Evolutionary conservation across 2,888 invertebrate species (phyloP).

Genomic region (Alsophila aescularia): DNA sequence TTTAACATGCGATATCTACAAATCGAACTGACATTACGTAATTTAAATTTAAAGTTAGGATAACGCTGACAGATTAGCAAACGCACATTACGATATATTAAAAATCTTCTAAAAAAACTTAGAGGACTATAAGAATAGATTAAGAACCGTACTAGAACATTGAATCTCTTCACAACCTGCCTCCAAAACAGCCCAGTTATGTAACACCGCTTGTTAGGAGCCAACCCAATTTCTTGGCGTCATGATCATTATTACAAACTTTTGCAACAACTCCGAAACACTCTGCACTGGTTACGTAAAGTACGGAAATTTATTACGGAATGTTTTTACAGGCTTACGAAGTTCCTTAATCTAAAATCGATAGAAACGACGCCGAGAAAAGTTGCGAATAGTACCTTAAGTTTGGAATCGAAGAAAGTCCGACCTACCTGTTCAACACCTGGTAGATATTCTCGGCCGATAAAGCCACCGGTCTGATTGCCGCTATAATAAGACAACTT

Average conservation of each 20-base stretch:
- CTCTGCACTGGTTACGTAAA: conserved; percentile 58
- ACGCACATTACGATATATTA: no score
- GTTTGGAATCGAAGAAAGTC: conserved; percentile 75
- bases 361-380: conserved; percentile 76
- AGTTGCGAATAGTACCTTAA: conserved; percentile 79
- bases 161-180: conserved; percentile 6
- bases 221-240: conserved; percentile 41
- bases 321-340: conserved; percentile 78
- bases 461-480: conserved; percentile 61
- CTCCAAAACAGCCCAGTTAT: conserved; percentile 17
- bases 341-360: conserved; percentile 84
- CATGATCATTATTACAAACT: conserved; percentile 58
- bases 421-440: conserved; percentile 74
- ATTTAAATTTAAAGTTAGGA: no score
- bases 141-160: conserved; percentile 8
- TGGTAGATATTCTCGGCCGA: conserved; percentile 74
- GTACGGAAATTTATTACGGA: conserved; percentile 74
- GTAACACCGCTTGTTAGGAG: conserved; percentile 26
- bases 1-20: no score
- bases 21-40: no score
- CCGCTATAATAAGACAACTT: conserved; percentile 63
- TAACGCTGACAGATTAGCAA: no score
- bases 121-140: not conserved
- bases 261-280: conserved; percentile 59
- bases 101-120: not conserved